These are phyloP conservation scores for Agonum fuliginosum DNA, from an alignment of 2,888 invertebrate species.

Conservation along the genomic window DNA sequence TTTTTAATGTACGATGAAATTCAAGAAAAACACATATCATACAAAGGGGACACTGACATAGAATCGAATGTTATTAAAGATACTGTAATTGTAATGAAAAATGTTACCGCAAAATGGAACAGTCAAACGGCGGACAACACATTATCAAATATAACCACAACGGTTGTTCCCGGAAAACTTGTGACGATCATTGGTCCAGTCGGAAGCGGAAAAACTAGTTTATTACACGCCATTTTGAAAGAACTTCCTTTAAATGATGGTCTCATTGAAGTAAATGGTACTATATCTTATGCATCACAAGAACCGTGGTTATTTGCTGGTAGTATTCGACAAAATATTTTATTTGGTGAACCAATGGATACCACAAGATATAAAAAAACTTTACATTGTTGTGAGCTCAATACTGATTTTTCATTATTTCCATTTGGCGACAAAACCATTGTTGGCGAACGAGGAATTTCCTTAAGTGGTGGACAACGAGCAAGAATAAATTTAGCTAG, in stretches of 20 bases:
- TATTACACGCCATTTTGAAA: constrained; percentile 82
- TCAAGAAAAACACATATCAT: constrained; percentile 58
- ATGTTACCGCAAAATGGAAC: constrained; percentile 75
- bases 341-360: constrained; percentile 86
- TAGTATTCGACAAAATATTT: constrained; percentile 81
- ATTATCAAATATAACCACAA: constrained; percentile 72
- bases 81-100: constrained; percentile 69
- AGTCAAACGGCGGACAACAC: constrained; percentile 72
- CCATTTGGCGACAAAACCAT: constrained; percentile 86
- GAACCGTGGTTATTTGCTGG: constrained; percentile 89
- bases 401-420: constrained; percentile 81
- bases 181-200: constrained; percentile 83
- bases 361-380: constrained; percentile 79
- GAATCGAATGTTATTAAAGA: constrained; percentile 73
- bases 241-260: constrained; percentile 82
- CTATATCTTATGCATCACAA: constrained; percentile 85
- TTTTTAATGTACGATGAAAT: constrained; percentile 80
- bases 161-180: constrained; percentile 72
- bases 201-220: constrained; percentile 79
- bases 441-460: constrained; percentile 87
- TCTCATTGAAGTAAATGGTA: constrained; percentile 77
- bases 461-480: constrained; percentile 86
- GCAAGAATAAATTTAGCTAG: constrained; percentile 80
- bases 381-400: constrained; percentile 80
- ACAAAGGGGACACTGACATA: not conserved